phyloP scores from a whole-genome alignment of 2,888 invertebrate genomes.

The Neoascia interrupta region DNA sequence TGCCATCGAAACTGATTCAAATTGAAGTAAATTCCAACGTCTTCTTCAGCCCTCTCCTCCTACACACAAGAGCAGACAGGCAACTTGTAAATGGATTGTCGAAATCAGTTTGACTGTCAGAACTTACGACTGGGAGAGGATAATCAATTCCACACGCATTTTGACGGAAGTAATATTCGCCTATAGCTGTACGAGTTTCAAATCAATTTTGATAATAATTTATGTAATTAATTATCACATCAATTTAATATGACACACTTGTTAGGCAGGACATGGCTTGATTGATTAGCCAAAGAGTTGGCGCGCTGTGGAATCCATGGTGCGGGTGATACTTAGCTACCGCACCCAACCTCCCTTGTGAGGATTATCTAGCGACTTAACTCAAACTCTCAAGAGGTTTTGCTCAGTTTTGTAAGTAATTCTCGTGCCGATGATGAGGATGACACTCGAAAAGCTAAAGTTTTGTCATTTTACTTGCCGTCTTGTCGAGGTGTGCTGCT shows the following conservation, averaged over 20 bases:
- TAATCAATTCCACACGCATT: conserved; percentile 16
- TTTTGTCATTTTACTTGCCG: conserved; percentile 55
- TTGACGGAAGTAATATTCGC: conserved; percentile 32
- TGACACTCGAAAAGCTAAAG: conserved; percentile 56
- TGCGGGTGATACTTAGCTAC: too few relatives aligned
- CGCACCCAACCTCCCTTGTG: background rate
- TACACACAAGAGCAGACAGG: background rate
- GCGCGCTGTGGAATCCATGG: too few relatives aligned
- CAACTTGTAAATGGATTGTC: conserved; percentile 53
- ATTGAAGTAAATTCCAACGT: conserved; percentile 45
- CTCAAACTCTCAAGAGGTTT: conserved; percentile 27
- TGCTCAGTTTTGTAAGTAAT: conserved; percentile 20
- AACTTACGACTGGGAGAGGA: conserved; percentile 1
- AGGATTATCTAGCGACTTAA: background rate
- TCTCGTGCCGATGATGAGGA: conserved; percentile 23
- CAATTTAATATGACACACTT: conserved; percentile 55
- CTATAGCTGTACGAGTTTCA: too few relatives aligned
- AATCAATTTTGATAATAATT: conserved; percentile 66
- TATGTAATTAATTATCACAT: conserved; percentile 63
- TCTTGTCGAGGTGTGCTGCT: background rate
- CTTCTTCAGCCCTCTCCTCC: background rate
- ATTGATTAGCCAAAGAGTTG: conserved; percentile 30
- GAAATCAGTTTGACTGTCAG: conserved; percentile 41
- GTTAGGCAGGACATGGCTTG: conserved; percentile 25
- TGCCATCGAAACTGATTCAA: conserved; percentile 54